phyloP scores from a whole-genome alignment of 2,888 invertebrate species.

The Hesperia comma region DNA sequence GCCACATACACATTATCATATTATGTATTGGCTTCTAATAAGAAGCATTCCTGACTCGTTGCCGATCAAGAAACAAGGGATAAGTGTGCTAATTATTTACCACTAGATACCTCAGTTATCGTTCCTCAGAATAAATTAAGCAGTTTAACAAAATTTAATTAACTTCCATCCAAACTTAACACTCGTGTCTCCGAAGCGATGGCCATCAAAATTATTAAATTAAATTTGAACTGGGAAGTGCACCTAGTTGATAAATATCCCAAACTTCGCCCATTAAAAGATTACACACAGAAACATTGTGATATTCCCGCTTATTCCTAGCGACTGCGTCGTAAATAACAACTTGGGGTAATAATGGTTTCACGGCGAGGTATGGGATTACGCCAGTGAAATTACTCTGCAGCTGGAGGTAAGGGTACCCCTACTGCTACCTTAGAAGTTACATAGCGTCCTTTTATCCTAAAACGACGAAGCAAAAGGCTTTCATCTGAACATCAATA shows the following conservation, averaged over 20 bases:
- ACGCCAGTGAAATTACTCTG: slow-evolving; percentile 16
- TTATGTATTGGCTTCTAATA: too few relatives aligned
- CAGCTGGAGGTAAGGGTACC: background rate
- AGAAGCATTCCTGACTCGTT: too few relatives aligned
- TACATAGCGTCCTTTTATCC: background rate
- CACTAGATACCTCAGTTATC: background rate
- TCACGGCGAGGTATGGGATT: slow-evolving; percentile 41
- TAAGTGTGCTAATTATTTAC: background rate
- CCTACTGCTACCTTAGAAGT: too few relatives aligned
- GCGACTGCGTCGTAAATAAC: slow-evolving; percentile 52
- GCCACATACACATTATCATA: too few relatives aligned
- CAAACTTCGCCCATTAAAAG: slow-evolving; percentile 34
- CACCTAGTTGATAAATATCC: slow-evolving; percentile 28
- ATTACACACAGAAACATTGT: slow-evolving; percentile 27
- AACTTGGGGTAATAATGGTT: slow-evolving; percentile 55
- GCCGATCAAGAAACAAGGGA: too few relatives aligned
- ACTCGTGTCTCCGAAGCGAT: slow-evolving; percentile 11
- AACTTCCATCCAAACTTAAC: background rate
- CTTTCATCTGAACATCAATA: too few relatives aligned
- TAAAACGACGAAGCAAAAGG: too few relatives aligned
- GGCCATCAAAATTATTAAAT: slow-evolving; percentile 34
- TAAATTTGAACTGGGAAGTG: slow-evolving; percentile 27
- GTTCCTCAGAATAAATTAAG: background rate
- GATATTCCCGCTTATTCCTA: slow-evolving; percentile 7
- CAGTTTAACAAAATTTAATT: background rate